These are phyloP conservation scores for Enteromius thamalakanensis DNA, from an alignment of 2,797 vertebrate species.

Conservation along the genomic window DNA sequence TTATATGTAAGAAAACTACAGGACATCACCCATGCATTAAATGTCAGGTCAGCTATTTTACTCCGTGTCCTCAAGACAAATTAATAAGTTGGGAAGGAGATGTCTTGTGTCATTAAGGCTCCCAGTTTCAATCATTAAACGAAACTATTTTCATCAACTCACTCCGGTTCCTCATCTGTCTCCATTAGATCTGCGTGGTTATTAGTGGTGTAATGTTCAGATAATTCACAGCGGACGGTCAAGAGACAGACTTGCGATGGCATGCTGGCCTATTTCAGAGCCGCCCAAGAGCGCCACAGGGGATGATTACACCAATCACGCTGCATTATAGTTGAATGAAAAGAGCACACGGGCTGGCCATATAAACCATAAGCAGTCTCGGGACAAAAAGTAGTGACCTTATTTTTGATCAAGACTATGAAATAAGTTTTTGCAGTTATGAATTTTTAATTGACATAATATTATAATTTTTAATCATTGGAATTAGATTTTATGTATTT, in stretches of 20 bases:
- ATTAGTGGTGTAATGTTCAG: slow-evolving; percentile 36
- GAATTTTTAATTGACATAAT: background rate
- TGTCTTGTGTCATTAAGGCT: background rate
- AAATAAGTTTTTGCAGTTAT: background rate
- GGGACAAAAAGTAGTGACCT: background rate
- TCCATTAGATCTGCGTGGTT: slow-evolving; percentile 22
- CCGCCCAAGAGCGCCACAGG: background rate
- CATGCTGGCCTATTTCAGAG: background rate
- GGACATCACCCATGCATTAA: background rate
- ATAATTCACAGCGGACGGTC: slow-evolving; percentile 36
- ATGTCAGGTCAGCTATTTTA: slow-evolving; percentile 25
- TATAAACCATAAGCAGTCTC: slow-evolving; percentile 5
- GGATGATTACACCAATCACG: slow-evolving; percentile 36
- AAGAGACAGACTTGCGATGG: slow-evolving; percentile 23
- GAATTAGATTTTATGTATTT: background rate
- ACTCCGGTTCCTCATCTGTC: slow-evolving; percentile 32
- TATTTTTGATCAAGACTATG: background rate
- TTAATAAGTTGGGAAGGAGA: background rate
- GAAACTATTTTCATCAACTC: slow-evolving; percentile 38
- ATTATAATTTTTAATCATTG: background rate
- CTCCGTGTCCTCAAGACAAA: background rate
- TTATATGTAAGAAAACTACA: slow-evolving; percentile 7
- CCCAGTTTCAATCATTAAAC: slow-evolving; percentile 23
- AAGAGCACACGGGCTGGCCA: background rate
- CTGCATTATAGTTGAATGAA: slow-evolving; percentile 10